A percentile compares a stretch with the other conserved stretches of the same genome.
phyloP scores from a whole-genome alignment of 2,888 invertebrate species.

The Shargacucullia verbasci region DNA sequence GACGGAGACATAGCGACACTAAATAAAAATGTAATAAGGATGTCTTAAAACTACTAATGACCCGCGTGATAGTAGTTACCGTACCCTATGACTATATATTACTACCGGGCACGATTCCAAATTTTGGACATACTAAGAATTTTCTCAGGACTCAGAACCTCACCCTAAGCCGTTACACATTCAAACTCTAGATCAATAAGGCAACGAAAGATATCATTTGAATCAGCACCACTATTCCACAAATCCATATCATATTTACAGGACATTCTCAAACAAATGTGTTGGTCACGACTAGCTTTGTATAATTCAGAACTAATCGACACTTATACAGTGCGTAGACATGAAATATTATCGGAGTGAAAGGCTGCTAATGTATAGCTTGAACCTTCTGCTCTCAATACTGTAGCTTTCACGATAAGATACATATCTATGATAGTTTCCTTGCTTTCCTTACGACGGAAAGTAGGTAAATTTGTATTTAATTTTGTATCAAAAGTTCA shows the following conservation, averaged over 20 bases:
- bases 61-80: no score
- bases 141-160: no score
- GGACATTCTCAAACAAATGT: conserved; percentile 37
- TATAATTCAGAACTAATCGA: conserved; percentile 49
- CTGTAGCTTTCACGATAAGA: conserved; percentile 55
- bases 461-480: conserved; percentile 48
- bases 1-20: no score
- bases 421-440: conserved; percentile 53
- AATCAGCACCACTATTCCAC: conserved; percentile 4
- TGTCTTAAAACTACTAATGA: no score
- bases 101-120: no score
- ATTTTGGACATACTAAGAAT: no score
- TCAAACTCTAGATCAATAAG: background rate
- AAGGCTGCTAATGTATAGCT: conserved; percentile 49
- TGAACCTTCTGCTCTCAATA: conserved; percentile 49
- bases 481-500: conserved; percentile 16
- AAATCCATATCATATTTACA: conserved; percentile 16
- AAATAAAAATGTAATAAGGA: no score
- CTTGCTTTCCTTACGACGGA: conserved; percentile 39
- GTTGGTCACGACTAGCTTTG: conserved; percentile 36
- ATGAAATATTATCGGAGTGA: conserved; percentile 44
- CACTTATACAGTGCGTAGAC: conserved; percentile 39
- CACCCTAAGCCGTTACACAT: no score
- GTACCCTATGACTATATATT: no score
- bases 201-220: conserved; percentile 1